phyloP scores from a whole-genome alignment of 2,797 vertebrate genomes.

The Okamejei kenojei region DNA sequence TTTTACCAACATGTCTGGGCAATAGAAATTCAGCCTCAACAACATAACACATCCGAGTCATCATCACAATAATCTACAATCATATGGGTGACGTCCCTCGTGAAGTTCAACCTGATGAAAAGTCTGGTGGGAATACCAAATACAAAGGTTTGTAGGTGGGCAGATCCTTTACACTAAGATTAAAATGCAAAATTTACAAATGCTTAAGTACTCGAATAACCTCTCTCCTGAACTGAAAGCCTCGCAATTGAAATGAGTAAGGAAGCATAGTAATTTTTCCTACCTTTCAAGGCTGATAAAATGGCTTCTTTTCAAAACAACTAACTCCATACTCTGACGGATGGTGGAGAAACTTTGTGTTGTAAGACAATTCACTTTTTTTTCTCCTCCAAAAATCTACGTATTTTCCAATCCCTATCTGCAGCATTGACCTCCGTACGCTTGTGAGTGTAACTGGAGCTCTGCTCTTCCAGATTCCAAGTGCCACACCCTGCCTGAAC shows the following conservation, averaged over 20 bases:
- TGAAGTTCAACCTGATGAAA: not conserved
- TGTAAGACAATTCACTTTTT: not conserved
- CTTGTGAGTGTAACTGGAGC: not conserved
- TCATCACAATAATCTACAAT: not conserved
- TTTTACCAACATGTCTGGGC: constrained; percentile 4
- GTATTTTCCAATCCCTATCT: not conserved
- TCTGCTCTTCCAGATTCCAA: not conserved
- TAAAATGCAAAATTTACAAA: not conserved
- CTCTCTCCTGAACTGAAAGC: not conserved
- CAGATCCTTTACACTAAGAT: not conserved
- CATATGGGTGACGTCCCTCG: not conserved
- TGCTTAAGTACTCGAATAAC: not conserved
- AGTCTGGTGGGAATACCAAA: not conserved
- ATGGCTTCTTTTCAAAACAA: not conserved
- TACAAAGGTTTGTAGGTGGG: not conserved
- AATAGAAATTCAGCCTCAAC: not conserved
- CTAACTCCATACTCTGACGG: not conserved
- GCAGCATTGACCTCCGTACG: not conserved
- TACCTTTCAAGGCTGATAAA: not conserved
- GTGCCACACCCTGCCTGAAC: not conserved
- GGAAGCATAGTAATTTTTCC: not conserved
- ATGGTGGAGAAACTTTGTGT: not conserved
- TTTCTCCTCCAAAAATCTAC: not conserved
- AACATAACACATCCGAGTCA: not conserved
- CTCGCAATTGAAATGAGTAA: not conserved